These are phyloP conservation scores for Acrocephalus scirpaceus DNA, from an alignment of 2,797 vertebrate species.

Conservation along the genomic window DNA sequence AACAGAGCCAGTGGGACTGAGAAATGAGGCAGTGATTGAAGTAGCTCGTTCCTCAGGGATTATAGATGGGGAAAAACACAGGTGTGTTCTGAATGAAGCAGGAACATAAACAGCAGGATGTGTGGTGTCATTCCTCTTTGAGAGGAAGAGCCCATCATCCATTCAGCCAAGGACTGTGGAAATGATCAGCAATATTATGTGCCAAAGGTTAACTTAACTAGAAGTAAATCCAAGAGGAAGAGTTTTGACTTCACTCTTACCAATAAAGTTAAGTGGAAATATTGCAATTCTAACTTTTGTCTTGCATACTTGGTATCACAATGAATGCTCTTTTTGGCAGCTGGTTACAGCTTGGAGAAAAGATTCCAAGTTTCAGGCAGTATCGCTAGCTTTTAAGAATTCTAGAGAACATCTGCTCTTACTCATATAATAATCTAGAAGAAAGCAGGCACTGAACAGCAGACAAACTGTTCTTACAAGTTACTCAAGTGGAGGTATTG, in stretches of 20 bases:
- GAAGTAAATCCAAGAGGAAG: background rate
- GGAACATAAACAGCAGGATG: background rate
- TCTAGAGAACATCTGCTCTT: background rate
- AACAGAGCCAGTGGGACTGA: background rate
- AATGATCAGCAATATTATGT: background rate
- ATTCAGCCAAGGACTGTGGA: background rate
- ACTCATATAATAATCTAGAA: background rate
- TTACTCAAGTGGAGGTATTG: background rate
- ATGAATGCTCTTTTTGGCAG: background rate
- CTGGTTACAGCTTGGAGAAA: background rate
- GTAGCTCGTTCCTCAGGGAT: background rate
- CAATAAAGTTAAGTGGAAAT: background rate
- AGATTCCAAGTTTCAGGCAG: background rate
- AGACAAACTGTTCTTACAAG: background rate
- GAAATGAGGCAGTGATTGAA: background rate
- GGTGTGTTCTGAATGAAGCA: background rate
- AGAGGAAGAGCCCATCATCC: background rate
- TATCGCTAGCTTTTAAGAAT: background rate
- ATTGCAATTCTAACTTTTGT: background rate
- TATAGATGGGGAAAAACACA: background rate
- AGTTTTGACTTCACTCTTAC: background rate
- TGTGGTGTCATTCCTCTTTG: background rate
- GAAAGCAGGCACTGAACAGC: background rate
- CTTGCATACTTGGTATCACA: background rate
- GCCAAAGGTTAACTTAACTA: background rate